phyloP scores from a whole-genome alignment of 2,797 vertebrate genomes.

The Kryptolebias ocellatus region DNA sequence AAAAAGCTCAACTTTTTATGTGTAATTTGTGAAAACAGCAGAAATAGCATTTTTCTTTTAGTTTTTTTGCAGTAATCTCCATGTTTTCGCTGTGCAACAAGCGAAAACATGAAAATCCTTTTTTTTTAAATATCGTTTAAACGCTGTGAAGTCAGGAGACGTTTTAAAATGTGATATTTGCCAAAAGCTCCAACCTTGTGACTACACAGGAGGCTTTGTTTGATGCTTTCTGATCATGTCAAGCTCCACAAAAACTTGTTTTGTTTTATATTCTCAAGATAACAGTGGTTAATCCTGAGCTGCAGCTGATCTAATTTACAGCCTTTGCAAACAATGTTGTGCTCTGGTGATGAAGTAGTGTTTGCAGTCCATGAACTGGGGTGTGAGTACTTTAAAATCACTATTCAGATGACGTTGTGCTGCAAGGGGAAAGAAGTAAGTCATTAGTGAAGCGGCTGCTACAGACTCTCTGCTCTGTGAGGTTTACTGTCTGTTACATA shows the following conservation, averaged over 20 bases:
- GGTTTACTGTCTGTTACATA: constrained; percentile 75
- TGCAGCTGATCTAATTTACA: constrained; percentile 2
- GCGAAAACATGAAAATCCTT: no score
- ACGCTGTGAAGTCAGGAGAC: neutral
- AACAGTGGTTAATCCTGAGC: neutral
- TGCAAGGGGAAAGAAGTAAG: constrained; percentile 23
- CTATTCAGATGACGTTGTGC: constrained; percentile 25
- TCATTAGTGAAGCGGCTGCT: constrained; percentile 54
- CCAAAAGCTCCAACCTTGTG: neutral
- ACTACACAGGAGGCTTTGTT: constrained; percentile 3
- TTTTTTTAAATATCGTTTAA: no score
- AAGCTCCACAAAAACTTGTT: constrained; percentile 25
- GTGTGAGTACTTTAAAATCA: constrained; percentile 9
- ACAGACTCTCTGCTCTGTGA: constrained; percentile 54
- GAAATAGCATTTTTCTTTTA: no score
- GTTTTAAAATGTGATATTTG: constrained; percentile 4
- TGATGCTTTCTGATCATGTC: constrained; percentile 30
- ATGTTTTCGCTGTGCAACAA: no score
- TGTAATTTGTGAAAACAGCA: no score
- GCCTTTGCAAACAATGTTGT: constrained; percentile 7
- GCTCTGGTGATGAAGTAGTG: constrained; percentile 2
- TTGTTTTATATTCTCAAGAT: constrained; percentile 24
- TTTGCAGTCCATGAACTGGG: neutral
- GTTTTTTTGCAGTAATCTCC: no score
- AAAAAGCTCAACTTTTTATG: no score